Base-by-base conservation (phyloP, 2,797 vertebrate genomes). In the Muscicapa comitata region DNA sequence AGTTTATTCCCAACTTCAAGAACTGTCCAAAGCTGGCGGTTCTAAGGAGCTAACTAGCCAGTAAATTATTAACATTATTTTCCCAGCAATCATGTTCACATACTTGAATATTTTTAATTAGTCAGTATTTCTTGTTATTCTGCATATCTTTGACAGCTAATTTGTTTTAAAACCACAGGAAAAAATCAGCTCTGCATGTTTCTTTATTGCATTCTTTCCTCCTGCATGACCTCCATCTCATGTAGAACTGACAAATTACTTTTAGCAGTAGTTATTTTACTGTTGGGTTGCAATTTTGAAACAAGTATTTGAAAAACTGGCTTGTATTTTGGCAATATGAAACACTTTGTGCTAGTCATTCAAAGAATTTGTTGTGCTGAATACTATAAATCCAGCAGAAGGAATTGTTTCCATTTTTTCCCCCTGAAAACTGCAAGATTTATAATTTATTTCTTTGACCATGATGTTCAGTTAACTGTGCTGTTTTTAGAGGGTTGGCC, bases 81-180 rank as follows among this genome's bases (percentile, higher is more conserved):
- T 77, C 53, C 31, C 38, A 88, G 82, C 26, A 48, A 63, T 91
- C 83, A 59, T 15, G 29, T 50, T 89, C 37, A 86, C 74, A 61
- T 57, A 75, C 43, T 93, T 92, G 75, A 92, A 51, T 91, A 65
- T 90, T 89, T 91, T 95, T 94, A 96, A 96, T 96, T 96, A 96
- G 68, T 65, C 37, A 43, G 42, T 89, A 68, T 83, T 94, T 88
- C 86, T 95, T 88, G 79, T 88, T 95, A 81, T 75, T 93, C 48
- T 91, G 29, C 59, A 53, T 96, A 95, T 94, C 72, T 86, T 37
- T 80, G 88, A 54, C 80, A 79, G 55, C 70, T 94, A 78, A 80
- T 88, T 90, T 94, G 54, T 95, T 95, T 94, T 79, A 91, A 93
- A 96, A 82, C 72, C 53, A 45, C 78, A 81, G 62, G 75, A 82